phyloP scores from a whole-genome alignment of 2,113 vertebrate genomes.

The Perca schrenkii region DNA sequence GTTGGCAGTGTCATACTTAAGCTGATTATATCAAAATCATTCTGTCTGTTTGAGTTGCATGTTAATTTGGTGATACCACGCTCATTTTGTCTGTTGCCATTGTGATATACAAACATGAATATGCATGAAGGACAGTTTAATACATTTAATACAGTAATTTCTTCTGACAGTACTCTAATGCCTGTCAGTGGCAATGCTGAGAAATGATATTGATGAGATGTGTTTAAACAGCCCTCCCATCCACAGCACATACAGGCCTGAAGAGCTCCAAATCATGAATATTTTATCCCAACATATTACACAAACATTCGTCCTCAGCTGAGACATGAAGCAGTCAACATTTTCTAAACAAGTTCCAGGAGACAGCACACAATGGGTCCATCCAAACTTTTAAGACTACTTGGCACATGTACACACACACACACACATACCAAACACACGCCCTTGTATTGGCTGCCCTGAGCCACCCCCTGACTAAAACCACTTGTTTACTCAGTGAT shows the following conservation, averaged over 20 bases:
- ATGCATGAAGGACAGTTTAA: constrained; percentile 57
- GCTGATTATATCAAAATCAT: constrained; percentile 67
- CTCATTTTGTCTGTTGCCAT: constrained; percentile 28
- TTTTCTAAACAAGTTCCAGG: constrained; percentile 39
- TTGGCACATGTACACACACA: constrained; percentile 25
- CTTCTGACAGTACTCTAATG: constrained; percentile 55
- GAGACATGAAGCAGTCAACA: constrained; percentile 36
- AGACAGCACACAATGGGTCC: constrained; percentile 12
- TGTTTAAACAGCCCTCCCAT: constrained; percentile 37
- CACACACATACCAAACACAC: constrained; percentile 36
- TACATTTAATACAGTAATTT: constrained; percentile 63
- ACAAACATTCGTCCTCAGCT: constrained; percentile 23
- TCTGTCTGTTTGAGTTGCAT: constrained; percentile 56
- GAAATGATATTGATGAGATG: constrained; percentile 53
- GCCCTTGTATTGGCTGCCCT: constrained; percentile 41
- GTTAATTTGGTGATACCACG: constrained; percentile 53
- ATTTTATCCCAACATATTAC: constrained; percentile 43
- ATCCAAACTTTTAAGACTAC: constrained; percentile 37
- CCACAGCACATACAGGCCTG: constrained; percentile 19
- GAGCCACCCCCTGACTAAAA: constrained; percentile 53
- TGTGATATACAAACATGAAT: constrained; percentile 48
- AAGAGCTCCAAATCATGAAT: constrained; percentile 42
- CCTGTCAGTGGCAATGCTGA: constrained; percentile 45
- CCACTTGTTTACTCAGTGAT: constrained; percentile 71
- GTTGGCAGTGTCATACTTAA: constrained; percentile 63